Evolutionary conservation across 1,140 invertebrate species (phyloP).

Genomic region (Drosophila santomea): DNA sequence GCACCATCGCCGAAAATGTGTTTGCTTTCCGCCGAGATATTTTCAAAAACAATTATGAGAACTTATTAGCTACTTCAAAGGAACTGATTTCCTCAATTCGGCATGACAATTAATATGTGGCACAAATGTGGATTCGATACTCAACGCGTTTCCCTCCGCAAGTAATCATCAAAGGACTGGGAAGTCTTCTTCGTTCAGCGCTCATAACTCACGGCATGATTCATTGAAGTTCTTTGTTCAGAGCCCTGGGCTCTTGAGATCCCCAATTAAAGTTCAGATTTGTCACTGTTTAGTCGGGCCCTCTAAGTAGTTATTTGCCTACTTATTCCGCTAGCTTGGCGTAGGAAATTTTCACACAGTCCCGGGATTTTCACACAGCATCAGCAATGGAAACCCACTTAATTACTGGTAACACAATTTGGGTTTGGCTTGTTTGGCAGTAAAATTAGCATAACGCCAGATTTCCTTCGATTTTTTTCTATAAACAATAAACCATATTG

Average conservation of each 20-base stretch:
- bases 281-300: conserved; percentile 67
- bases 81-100: conserved; percentile 78
- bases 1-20: conserved; percentile 15
- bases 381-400: conserved; percentile 13
- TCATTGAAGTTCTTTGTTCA: conserved; percentile 20
- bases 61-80: conserved; percentile 82
- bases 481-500: conserved; percentile 47
- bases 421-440: conserved; percentile 46
- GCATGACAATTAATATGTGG: conserved; percentile 74
- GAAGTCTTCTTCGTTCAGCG: conserved; percentile 41
- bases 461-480: conserved; percentile 35
- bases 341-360: conserved; percentile 46
- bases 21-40: conserved; percentile 24
- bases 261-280: conserved; percentile 38
- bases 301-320: conserved; percentile 25
- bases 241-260: conserved; percentile 40
- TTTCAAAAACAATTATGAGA: conserved; percentile 76
- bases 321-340: conserved; percentile 5
- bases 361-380: background rate
- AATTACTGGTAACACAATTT: conserved; percentile 51
- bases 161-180: conserved; percentile 55
- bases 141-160: conserved; percentile 48
- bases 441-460: conserved; percentile 48
- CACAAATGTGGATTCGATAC: conserved; percentile 36
- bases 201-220: conserved; percentile 58